Conservation (phyloP, 1,140 invertebrate species). For the Gonioctena quinquepunctata region DNA sequence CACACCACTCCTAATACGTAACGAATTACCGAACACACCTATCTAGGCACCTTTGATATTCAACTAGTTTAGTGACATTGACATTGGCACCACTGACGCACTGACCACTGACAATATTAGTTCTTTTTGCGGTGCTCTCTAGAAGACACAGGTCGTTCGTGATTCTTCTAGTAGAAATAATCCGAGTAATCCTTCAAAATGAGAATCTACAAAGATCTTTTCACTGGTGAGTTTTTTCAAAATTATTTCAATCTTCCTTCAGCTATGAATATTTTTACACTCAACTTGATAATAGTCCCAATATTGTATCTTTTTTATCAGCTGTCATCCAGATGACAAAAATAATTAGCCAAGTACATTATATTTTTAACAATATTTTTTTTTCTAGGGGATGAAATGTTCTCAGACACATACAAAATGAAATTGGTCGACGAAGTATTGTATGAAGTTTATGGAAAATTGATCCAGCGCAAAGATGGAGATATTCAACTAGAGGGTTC, state of each 20-base stretch:
- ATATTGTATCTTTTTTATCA: background rate
- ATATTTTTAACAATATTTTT: conserved; percentile 9
- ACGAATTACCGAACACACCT: too few species aligned
- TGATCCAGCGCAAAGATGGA: conserved; percentile 74
- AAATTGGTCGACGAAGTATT: conserved; percentile 91
- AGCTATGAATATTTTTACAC: background rate
- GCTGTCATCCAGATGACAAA: conserved; percentile 24
- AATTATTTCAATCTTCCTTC: background rate
- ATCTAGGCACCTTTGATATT: too few species aligned
- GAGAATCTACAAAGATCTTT: conserved; percentile 94
- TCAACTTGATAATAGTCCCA: background rate
- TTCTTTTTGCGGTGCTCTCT: conserved; percentile 35
- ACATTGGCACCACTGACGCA: too few species aligned
- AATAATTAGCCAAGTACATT: background rate
- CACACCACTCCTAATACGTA: too few species aligned
- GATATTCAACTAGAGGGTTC: conserved; percentile 83
- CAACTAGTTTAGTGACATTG: too few species aligned
- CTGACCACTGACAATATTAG: too few species aligned
- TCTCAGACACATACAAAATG: conserved; percentile 95
- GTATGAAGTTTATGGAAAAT: conserved; percentile 93
- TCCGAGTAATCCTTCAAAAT: conserved; percentile 74
- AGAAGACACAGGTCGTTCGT: conserved; percentile 5
- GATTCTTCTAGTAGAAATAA: conserved; percentile 25
- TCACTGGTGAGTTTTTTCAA: conserved; percentile 73
- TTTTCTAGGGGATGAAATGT: conserved; percentile 92